A percentile compares a stretch with the other conserved stretches of the same genome.
phyloP scores from a whole-genome alignment of 1,140 invertebrate species.

The Limonius californicus region DNA sequence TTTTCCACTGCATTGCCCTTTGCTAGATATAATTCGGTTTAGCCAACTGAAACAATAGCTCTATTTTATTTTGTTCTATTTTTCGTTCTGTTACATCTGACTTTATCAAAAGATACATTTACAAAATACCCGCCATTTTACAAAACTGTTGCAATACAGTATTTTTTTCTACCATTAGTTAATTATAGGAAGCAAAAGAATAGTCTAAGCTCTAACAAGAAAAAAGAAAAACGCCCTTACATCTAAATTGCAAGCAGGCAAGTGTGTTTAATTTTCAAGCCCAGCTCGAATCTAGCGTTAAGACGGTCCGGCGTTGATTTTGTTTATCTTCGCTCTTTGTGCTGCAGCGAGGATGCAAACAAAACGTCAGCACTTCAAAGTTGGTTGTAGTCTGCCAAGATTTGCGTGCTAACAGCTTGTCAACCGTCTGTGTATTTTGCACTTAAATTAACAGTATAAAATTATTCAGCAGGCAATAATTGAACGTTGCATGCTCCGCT shows the following conservation, averaged over 20 bases:
- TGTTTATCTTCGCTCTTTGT: slow-evolving; percentile 10
- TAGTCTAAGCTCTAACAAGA: no score
- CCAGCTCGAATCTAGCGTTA: background rate
- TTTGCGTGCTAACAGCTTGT: slow-evolving; percentile 4
- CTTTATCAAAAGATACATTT: no score
- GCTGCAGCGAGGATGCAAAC: background rate
- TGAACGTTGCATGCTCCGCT: no score
- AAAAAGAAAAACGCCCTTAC: background rate
- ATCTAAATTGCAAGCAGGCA: background rate
- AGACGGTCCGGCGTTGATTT: slow-evolving; percentile 4
- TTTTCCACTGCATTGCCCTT: slow-evolving; percentile 10
- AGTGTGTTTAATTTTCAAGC: background rate
- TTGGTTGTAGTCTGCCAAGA: background rate
- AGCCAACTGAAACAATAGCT: slow-evolving; percentile 7
- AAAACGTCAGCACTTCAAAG: slow-evolving; percentile 2
- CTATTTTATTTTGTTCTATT: background rate
- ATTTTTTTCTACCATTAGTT: no score
- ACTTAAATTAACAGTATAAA: background rate
- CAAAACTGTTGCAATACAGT: no score
- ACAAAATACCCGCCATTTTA: no score
- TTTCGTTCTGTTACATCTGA: no score
- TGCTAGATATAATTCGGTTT: slow-evolving; percentile 3
- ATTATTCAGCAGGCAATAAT: slow-evolving; percentile 2
- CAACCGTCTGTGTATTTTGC: background rate
- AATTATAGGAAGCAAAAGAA: no score